Base-by-base conservation (phyloP, 92 coral and sea anemone species). In the Heliopora coerulea region DNA sequence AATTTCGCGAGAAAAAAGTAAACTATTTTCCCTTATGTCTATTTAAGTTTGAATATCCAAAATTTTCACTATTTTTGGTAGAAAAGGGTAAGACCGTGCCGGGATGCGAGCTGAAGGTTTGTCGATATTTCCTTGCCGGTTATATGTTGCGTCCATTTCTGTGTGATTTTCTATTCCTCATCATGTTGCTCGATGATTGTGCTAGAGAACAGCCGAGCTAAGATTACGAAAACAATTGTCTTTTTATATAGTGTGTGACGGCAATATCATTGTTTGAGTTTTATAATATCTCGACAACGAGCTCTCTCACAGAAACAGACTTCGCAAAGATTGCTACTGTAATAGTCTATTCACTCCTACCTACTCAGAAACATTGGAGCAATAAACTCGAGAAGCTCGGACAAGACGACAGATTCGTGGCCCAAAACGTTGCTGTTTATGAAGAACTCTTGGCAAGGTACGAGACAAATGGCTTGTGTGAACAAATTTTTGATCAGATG, bases 401-500 rank as follows among this genome's bases (percentile, higher is more conserved):
- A 23, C 30, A 14, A 56, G 33, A 50, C 26, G 17, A 23, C 17
- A 50, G 58, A 17, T 49, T 23, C 14, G 9, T 70, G 33, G 31
- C 77, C 8, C 23, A 32, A 57, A 54, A 70, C 11, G 63, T 68
- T 50, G 75, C 44, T 27, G 42, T 70, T 37, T 70, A 70, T 34
- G 62, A 70, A 52, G 63, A 70, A 35, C 26, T 70, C 0, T 13
- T 37, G 20, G 40, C 52, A 33, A 30, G 56, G 0, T 70, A 70
- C 58, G 56, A 62, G 10, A 70, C 62, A 18, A 70, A 37, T 20
- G 77, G 31, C 23, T 49, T 70, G 24, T 70, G 77, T 23, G 77
- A 70, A 70, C 77, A 54, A 70, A 34, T 37, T n/a, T 50, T 70
- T 62, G 77, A 70, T 70, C 62, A 70, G 34, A 8, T 54, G 15